Percentiles rank a stretch among this genome's conserved stretches.
Evolutionary conservation across 2,888 invertebrate genomes (phyloP).

Genomic region (Galerucella calmariensis): DNA sequence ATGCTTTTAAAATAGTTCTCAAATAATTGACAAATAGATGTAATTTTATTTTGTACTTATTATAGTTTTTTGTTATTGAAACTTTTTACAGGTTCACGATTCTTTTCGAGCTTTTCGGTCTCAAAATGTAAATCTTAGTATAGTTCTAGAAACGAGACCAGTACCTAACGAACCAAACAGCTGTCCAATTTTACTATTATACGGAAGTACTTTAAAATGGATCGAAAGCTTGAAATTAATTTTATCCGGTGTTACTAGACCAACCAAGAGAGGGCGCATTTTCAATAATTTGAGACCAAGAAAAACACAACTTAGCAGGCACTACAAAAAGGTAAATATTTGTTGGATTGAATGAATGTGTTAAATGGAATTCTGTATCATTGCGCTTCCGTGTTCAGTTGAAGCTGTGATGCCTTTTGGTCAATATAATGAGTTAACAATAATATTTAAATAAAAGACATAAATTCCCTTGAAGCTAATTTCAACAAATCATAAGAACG

Average conservation of each 20-base stretch:
- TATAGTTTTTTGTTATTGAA: not conserved
- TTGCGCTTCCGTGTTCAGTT: too few relatives aligned
- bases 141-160: slow-evolving; percentile 81
- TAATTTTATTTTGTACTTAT: too few relatives aligned
- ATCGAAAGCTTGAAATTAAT: slow-evolving; percentile 95
- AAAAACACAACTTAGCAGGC: slow-evolving; percentile 92
- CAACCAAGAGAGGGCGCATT: slow-evolving; percentile 89
- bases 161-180: slow-evolving; percentile 65
- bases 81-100: slow-evolving; percentile 80
- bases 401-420: too few relatives aligned
- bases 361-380: too few relatives aligned
- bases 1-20: too few relatives aligned
- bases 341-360: too few relatives aligned
- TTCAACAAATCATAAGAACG: too few relatives aligned
- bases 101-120: slow-evolving; percentile 95
- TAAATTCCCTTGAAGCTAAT: too few relatives aligned
- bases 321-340: slow-evolving; percentile 80
- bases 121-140: slow-evolving; percentile 81
- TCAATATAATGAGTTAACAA: too few relatives aligned
- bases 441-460: too few relatives aligned
- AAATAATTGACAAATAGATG: too few relatives aligned
- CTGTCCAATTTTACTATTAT: slow-evolving; percentile 80
- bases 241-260: slow-evolving; percentile 91
- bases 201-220: slow-evolving; percentile 95
- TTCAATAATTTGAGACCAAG: slow-evolving; percentile 87